These are phyloP conservation scores for Scaptomyza parva DNA, from an alignment of 2,888 invertebrate species.

Conservation along the genomic window DNA sequence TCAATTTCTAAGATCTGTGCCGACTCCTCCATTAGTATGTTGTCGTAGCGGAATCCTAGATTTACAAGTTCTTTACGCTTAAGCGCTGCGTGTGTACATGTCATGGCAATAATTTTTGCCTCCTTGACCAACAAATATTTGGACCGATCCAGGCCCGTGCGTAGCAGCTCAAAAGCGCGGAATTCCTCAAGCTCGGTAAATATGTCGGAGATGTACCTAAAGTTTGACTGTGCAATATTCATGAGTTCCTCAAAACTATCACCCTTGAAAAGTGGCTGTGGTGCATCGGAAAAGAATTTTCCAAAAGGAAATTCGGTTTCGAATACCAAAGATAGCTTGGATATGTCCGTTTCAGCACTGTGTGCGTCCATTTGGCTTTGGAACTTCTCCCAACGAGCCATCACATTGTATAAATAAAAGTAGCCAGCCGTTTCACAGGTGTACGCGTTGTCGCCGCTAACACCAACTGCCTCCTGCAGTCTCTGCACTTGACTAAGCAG, in stretches of 20 bases:
- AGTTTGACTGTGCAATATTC: constrained; percentile 96
- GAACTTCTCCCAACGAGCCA: constrained; percentile 97
- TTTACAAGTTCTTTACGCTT: constrained; percentile 98
- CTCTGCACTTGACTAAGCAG: constrained; percentile 94
- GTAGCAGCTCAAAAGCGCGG: constrained; percentile 97
- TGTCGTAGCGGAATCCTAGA: constrained; percentile 98
- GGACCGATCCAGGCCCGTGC: constrained; percentile 97
- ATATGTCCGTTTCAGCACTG: constrained; percentile 38
- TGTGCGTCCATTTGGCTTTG: constrained; percentile 82
- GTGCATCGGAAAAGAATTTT: constrained; percentile 96
- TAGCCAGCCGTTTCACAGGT: constrained; percentile 99
- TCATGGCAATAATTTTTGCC: constrained; percentile 99
- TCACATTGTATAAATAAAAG: constrained; percentile 96
- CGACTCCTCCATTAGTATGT: constrained; percentile 99
- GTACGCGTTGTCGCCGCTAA: constrained; percentile 95
- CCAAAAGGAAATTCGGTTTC: constrained; percentile 96
- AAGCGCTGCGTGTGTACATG: constrained; percentile 99
- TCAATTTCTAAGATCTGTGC: constrained; percentile 99
- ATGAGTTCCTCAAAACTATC: constrained; percentile 92
- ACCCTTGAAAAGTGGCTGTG: constrained; percentile 95
- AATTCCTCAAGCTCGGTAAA: constrained; percentile 99
- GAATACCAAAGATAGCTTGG: constrained; percentile 85
- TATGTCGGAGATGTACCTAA: constrained; percentile 96
- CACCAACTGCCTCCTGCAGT: constrained; percentile 93
- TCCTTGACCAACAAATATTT: constrained; percentile 98